A percentile compares a stretch with the other conserved stretches of the same genome.
phyloP scores from a whole-genome alignment of 2,888 invertebrate genomes.

The Tenthredo mesomela region DNA sequence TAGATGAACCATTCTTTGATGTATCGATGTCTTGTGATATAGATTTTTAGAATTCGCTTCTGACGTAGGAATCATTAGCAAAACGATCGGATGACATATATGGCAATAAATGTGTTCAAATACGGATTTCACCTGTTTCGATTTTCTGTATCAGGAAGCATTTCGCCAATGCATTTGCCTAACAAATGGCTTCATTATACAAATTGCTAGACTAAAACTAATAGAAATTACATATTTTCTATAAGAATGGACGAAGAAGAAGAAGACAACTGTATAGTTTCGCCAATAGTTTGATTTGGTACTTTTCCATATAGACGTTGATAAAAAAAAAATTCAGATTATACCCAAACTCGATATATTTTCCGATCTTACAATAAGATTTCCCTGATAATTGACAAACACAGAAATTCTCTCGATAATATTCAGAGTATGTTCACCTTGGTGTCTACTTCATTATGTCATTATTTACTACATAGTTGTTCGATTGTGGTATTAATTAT shows the following conservation, averaged over 20 bases:
- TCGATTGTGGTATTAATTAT: neutral
- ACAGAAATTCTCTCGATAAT: neutral
- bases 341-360: neutral
- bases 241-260: too few relatives aligned
- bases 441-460: neutral
- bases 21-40: neutral
- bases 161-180: too few relatives aligned
- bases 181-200: too few relatives aligned
- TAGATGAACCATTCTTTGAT: neutral
- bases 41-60: neutral
- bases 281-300: too few relatives aligned
- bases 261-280: too few relatives aligned
- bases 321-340: neutral
- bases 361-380: neutral
- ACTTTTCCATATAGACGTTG: neutral
- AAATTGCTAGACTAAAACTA: too few relatives aligned
- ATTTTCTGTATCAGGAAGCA: too few relatives aligned
- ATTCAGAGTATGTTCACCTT: neutral
- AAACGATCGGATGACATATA: neutral
- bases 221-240: too few relatives aligned
- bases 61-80: neutral
- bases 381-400: neutral
- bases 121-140: too few relatives aligned
- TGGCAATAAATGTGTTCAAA: too few relatives aligned
- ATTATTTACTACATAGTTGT: neutral